Conservation (phyloP, 2,113 vertebrate genomes). For the Pitta sordida region DNA sequence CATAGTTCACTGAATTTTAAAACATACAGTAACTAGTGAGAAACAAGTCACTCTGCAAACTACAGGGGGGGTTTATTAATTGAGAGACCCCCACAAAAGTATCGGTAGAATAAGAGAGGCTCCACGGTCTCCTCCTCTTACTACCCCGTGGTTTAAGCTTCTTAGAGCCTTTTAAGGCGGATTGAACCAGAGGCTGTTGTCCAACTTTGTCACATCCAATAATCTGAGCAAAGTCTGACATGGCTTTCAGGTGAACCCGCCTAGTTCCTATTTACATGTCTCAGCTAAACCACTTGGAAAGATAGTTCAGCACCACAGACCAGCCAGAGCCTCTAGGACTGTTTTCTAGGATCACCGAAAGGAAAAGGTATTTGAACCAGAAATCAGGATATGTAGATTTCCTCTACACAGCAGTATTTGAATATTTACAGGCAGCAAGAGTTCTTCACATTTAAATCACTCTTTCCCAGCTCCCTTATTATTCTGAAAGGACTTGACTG, state of each 20-base stretch:
- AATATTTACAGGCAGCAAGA: background rate
- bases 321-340: background rate
- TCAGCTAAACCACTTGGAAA: constrained; percentile 13
- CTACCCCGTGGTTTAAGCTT: constrained; percentile 46
- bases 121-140: constrained; percentile 33
- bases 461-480: background rate
- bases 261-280: constrained; percentile 21
- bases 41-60: background rate
- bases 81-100: background rate
- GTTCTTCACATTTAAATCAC: background rate
- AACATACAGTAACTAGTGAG: fast-evolving
- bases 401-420: background rate
- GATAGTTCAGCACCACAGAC: background rate
- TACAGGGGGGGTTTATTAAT: background rate
- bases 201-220: constrained; percentile 66
- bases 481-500: background rate
- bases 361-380: background rate
- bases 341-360: background rate
- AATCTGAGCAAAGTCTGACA: constrained; percentile 32
- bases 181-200: constrained; percentile 55
- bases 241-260: constrained; percentile 63
- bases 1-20: background rate
- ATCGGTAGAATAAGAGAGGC: background rate
- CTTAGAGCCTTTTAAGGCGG: constrained; percentile 54
- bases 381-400: background rate